A percentile compares a stretch with the other conserved stretches of the same genome.
phyloP scores from a whole-genome alignment of 2,113 vertebrate genomes.

The Regulus satrapa region DNA sequence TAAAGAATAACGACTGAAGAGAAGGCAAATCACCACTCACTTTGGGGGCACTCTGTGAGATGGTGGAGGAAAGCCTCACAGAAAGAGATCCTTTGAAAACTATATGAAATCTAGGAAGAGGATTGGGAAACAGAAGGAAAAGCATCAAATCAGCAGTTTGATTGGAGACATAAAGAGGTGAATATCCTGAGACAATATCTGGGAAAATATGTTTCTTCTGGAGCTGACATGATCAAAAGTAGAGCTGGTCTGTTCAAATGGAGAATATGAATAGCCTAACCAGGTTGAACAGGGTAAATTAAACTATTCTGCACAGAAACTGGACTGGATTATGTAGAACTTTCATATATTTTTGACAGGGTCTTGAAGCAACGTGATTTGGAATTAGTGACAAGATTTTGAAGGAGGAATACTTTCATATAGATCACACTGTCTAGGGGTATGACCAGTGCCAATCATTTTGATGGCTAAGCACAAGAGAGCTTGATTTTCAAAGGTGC shows the following conservation, averaged over 20 bases:
- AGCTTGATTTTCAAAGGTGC: slow-evolving; percentile 30
- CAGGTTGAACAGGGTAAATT: neutral
- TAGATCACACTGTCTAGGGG: neutral
- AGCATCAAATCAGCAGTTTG: neutral
- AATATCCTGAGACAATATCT: neutral
- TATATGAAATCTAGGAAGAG: neutral
- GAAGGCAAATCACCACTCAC: neutral
- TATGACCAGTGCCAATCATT: slow-evolving; percentile 5
- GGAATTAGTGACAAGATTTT: slow-evolving; percentile 45
- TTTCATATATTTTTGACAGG: slow-evolving; percentile 29
- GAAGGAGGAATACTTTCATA: slow-evolving; percentile 31
- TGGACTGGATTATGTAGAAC: neutral
- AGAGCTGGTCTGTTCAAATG: neutral
- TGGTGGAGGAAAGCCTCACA: neutral
- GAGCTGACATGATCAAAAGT: neutral
- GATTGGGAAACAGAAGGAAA: neutral
- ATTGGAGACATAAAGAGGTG: neutral
- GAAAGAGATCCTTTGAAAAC: slow-evolving; percentile 32
- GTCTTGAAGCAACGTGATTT: slow-evolving; percentile 3
- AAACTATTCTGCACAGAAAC: neutral
- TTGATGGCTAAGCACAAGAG: slow-evolving; percentile 16
- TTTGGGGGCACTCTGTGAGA: neutral
- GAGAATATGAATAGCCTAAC: neutral
- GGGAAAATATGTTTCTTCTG: neutral
- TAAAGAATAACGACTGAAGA: neutral